These are phyloP conservation scores for Galleria mellonella DNA, from an alignment of 1,140 invertebrate genomes.

Conservation along the genomic window DNA sequence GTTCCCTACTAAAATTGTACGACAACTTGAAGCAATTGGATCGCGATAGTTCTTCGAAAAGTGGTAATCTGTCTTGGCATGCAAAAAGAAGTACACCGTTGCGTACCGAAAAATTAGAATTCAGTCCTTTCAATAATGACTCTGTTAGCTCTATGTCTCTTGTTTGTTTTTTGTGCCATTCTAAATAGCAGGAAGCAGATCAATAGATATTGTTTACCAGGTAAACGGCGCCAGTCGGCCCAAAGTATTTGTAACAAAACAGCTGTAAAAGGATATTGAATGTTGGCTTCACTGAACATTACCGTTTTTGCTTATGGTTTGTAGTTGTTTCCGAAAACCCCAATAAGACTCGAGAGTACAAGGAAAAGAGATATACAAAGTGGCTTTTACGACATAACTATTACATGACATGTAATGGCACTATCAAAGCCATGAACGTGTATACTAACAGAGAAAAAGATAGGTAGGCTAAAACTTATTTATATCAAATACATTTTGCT, in stretches of 20 bases:
- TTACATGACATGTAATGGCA: too few relatives aligned
- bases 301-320: not conserved
- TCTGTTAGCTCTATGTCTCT: constrained; percentile 10
- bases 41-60: constrained; percentile 2
- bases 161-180: constrained; percentile 10
- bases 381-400: too few relatives aligned
- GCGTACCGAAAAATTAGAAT: constrained; percentile 12
- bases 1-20: not conserved
- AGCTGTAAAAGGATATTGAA: constrained; percentile 8
- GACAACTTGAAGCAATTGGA: not conserved
- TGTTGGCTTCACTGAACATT: constrained; percentile 2
- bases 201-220: constrained; percentile 14
- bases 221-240: constrained; percentile 11
- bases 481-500: too few relatives aligned
- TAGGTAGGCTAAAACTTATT: too few relatives aligned
- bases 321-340: too few relatives aligned
- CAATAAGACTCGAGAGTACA: not conserved
- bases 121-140: constrained; percentile 6
- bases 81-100: constrained; percentile 7
- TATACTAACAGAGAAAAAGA: too few relatives aligned
- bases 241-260: constrained; percentile 11
- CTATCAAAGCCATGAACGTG: too few relatives aligned
- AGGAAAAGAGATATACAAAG: too few relatives aligned
- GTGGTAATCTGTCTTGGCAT: constrained; percentile 1
- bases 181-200: constrained; percentile 18